Percentiles rank a stretch among this genome's conserved stretches.
Conservation (phyloP, 1,140 invertebrate species). For the Acyrthosiphon pisum region DNA sequence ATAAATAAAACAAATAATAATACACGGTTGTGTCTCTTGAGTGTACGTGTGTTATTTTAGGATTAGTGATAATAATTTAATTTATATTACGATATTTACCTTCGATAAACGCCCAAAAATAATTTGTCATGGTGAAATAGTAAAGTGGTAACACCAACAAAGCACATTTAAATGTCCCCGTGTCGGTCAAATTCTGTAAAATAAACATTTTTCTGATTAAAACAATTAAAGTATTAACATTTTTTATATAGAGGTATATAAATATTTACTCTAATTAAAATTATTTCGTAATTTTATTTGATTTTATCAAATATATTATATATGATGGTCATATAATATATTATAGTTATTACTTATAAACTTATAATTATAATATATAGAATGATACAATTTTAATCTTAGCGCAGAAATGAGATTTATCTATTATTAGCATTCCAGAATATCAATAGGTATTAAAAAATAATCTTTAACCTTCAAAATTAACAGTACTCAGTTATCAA, state of each 20-base stretch:
- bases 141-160: constrained; percentile 41
- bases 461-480: no score
- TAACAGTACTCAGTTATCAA: neutral
- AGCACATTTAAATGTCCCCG: constrained; percentile 23
- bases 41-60: neutral
- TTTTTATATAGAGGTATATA: neutral
- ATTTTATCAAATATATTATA: neutral
- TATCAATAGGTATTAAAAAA: neutral
- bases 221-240: neutral
- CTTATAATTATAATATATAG: neutral
- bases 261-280: neutral
- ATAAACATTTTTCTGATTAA: constrained; percentile 19
- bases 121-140: constrained; percentile 53
- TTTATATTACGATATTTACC: constrained; percentile 32
- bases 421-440: neutral
- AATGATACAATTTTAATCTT: neutral
- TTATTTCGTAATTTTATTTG: neutral
- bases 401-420: no score
- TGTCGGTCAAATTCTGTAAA: constrained; percentile 45
- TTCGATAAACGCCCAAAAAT: constrained; percentile 56
- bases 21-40: neutral
- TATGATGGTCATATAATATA: neutral
- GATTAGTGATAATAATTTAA: neutral
- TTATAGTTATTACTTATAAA: no score
- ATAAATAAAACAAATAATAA: neutral